Evolutionary conservation across 2,113 vertebrate genomes (phyloP), one percentile per base, ranked within the genome.

Genomic region (Serilophus lunatus): DNA sequence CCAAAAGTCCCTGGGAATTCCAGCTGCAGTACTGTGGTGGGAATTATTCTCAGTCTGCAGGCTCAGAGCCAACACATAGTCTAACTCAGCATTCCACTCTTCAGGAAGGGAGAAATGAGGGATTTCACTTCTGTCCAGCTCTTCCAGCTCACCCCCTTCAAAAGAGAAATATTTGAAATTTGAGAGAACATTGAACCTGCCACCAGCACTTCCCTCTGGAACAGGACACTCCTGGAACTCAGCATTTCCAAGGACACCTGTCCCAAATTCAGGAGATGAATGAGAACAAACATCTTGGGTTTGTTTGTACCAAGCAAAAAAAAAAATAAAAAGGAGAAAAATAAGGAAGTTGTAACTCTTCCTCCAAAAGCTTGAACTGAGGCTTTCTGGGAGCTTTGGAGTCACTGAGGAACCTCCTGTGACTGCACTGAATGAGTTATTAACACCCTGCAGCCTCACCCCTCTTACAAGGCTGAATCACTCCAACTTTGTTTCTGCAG

Each of bases 41-140:
- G 82, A 54, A 61, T 75, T 57, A 31, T 83, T 92, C 84, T 99
- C 98, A 29, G 85, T 98, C 64, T 99, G 98, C 44, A 99, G 97
- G 96, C 99, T 99, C 18, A 99, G 98, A 81, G 99, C 99, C 98
- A 99, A 74, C 95, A 98, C 98, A 81, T 99, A 99, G 97, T 99
- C 99, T 87, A 99, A 97, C 57, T 98, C 97, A 10, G 98, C 97
- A 2, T 96, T 97, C 68, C 98, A 98, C 36, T 98, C 98, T 10
- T 95, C 91, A 9, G 53, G 28, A 36, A 88, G 74, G 0, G 63
- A 57, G 28, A 88, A 56, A 69, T 25, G 66, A 57, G 13, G 8
- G 20, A 68, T n/a, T 79, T 72, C 75, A 14, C 81, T 84, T 51
- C 90, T 96, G 80, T 94, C 95, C 68, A 85, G 95, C 42, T 97